These are phyloP conservation scores for Chiloscyllium punctatum DNA, from an alignment of 2,797 vertebrate genomes.

Conservation along the genomic window DNA sequence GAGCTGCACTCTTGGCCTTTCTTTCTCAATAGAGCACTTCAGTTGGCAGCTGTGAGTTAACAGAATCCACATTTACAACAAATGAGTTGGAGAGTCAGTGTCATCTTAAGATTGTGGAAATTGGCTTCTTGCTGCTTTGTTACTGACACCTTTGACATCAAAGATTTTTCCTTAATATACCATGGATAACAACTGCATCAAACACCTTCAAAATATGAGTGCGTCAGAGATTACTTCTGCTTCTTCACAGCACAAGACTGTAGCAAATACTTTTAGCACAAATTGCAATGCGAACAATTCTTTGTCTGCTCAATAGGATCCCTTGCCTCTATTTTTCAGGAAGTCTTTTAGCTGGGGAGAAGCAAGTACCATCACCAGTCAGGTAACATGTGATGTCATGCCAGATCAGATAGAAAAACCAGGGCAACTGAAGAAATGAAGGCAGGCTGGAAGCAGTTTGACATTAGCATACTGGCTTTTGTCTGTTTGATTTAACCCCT, in stretches of 20 bases:
- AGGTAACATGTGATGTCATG: slow-evolving; percentile 49
- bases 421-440: background rate
- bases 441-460: slow-evolving; percentile 2
- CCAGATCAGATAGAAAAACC: slow-evolving; percentile 5
- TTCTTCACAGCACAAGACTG: background rate
- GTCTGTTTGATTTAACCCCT: slow-evolving; percentile 36
- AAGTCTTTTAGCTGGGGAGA: slow-evolving; percentile 16
- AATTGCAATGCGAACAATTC: background rate
- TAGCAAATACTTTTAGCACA: background rate
- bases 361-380: background rate
- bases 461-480: slow-evolving; percentile 31
- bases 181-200: background rate
- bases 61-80: background rate
- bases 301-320: background rate
- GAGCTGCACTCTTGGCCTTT: background rate
- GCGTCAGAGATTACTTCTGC: background rate
- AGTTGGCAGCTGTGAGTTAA: background rate
- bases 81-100: background rate
- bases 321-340: background rate
- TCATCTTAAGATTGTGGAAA: background rate
- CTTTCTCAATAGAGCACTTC: background rate
- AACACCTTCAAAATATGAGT: background rate
- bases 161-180: background rate
- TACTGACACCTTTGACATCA: background rate
- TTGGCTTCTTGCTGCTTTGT: background rate